Conservation (phyloP, 2,888 invertebrate genomes). For the Rotaria macrura region DNA sequence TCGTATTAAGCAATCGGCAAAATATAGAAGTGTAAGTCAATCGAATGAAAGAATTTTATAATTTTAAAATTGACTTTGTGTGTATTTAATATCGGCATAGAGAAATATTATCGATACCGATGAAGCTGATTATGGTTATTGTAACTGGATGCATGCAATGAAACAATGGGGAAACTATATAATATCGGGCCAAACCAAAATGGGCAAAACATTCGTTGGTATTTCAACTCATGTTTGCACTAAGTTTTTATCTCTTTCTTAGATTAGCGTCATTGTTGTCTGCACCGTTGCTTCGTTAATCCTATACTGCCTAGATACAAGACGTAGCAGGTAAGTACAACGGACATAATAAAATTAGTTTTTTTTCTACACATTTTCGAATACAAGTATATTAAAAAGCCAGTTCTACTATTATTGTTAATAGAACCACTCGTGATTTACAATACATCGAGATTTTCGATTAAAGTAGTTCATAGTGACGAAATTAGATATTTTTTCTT, state of each 20-base stretch:
- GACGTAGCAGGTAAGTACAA: constrained; percentile 1
- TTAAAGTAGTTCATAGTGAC: too few species aligned
- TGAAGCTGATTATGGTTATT: neutral
- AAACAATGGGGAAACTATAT: neutral
- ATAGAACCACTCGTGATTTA: too few species aligned
- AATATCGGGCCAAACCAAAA: neutral
- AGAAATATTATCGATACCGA: neutral
- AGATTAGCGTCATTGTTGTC: neutral
- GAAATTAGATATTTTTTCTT: too few species aligned
- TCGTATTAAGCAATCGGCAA: neutral
- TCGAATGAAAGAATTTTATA: too few species aligned
- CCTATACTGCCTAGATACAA: constrained; percentile 28
- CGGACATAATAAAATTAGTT: too few species aligned
- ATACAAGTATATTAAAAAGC: too few species aligned
- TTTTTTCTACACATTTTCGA: too few species aligned
- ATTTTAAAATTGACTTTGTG: neutral
- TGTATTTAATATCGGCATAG: neutral
- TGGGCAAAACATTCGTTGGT: constrained; percentile 3
- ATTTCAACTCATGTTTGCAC: neutral
- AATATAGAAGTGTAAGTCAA: neutral
- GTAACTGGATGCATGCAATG: neutral
- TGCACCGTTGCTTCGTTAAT: constrained; percentile 25
- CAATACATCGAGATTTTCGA: too few species aligned
- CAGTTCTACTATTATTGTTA: too few species aligned
- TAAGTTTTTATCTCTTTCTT: neutral